Evolutionary conservation across 2,888 invertebrate genomes (phyloP).

Genomic region (Rutpela maculata): DNA sequence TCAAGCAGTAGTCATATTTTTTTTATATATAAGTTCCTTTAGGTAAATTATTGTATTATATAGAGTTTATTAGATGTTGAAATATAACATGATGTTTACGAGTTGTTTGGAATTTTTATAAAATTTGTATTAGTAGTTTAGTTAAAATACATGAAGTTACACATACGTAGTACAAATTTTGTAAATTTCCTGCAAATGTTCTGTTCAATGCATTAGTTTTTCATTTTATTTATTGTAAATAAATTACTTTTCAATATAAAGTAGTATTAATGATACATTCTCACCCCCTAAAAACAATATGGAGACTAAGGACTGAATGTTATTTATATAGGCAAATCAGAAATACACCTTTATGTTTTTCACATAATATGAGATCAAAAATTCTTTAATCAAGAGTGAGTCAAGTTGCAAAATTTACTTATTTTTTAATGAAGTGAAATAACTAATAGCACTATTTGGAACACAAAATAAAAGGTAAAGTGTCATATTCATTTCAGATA

Average conservation of each 20-base stretch:
- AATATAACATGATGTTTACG: not conserved
- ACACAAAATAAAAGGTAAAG: too few species aligned
- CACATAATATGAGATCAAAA: too few species aligned
- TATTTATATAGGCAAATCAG: too few species aligned
- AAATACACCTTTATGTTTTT: too few species aligned
- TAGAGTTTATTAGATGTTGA: slow-evolving; percentile 4
- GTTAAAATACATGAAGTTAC: not conserved
- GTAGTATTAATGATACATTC: not conserved
- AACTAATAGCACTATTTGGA: too few species aligned
- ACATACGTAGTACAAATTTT: not conserved
- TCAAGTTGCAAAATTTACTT: too few species aligned
- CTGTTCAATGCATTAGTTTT: not conserved
- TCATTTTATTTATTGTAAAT: not conserved
- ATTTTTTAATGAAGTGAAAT: too few species aligned
- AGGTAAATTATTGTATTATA: not conserved
- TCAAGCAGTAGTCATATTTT: not conserved
- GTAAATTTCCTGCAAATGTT: not conserved
- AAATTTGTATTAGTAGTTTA: not conserved
- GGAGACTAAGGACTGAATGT: too few species aligned
- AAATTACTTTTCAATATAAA: not conserved
- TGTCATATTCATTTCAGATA: too few species aligned
- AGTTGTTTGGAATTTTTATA: not conserved
- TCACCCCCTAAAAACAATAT: not conserved
- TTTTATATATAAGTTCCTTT: not conserved
- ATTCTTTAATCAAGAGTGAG: too few species aligned